Evolutionary conservation across 2,888 invertebrate species (phyloP).

Genomic region (Aphrophora alni): DNA sequence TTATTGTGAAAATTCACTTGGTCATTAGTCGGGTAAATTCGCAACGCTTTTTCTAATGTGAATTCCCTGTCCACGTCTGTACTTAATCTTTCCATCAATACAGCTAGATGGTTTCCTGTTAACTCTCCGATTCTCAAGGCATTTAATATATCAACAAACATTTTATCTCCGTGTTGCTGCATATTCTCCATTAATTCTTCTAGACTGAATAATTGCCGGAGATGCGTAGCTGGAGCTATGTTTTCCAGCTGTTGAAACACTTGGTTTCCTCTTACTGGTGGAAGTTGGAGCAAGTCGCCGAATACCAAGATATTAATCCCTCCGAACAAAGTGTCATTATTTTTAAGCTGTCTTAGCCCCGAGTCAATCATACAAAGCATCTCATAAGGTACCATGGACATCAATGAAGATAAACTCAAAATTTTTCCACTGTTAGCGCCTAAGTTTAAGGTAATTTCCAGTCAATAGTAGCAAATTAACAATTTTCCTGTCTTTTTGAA

Average conservation of each 20-base stretch:
- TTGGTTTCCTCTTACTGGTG: too few species aligned
- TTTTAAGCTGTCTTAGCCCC: neutral
- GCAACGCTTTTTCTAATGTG: conserved; percentile 13
- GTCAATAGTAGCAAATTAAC: neutral
- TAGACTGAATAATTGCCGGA: conserved; percentile 43
- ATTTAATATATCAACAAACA: conserved; percentile 45
- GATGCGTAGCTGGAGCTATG: too few species aligned
- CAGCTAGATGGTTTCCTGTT: conserved; percentile 28
- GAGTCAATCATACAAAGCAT: neutral
- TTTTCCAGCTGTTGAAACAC: neutral
- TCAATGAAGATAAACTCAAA: neutral
- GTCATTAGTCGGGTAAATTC: too few species aligned
- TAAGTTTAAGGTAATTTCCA: neutral
- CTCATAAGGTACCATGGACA: neutral
- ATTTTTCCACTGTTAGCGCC: neutral
- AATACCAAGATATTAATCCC: too few species aligned
- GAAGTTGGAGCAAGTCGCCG: too few species aligned
- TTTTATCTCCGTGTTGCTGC: too few species aligned
- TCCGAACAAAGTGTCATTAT: neutral
- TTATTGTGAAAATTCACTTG: too few species aligned
- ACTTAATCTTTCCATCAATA: too few species aligned
- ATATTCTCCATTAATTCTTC: conserved; percentile 32
- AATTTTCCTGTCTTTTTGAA: neutral
- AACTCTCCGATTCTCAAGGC: conserved; percentile 46
- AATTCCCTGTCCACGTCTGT: conserved; percentile 27